Evolutionary conservation across 2,888 invertebrate genomes (phyloP).

Genomic region (Dynastes tityus): DNA sequence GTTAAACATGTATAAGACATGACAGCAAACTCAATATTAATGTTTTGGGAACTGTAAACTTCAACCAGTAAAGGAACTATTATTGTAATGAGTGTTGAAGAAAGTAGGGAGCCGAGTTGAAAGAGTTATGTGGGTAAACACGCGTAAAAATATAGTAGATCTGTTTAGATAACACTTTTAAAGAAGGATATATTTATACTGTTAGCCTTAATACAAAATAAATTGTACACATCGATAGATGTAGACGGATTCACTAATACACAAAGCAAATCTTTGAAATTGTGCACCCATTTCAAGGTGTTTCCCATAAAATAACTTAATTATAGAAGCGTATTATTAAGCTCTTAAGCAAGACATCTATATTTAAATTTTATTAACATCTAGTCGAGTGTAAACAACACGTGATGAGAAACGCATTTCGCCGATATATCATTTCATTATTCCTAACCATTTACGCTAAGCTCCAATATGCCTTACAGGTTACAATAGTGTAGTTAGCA

Average conservation of each 20-base stretch:
- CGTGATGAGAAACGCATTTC: too few species aligned
- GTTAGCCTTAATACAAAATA: not conserved
- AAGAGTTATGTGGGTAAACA: constrained; percentile 31
- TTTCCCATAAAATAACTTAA: too few species aligned
- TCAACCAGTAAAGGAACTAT: constrained; percentile 1
- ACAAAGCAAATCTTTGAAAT: too few species aligned
- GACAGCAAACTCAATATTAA: not conserved
- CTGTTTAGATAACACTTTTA: constrained; percentile 17
- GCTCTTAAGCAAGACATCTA: not conserved
- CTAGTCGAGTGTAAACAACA: too few species aligned
- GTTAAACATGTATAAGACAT: constrained; percentile 25
- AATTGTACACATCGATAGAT: too few species aligned
- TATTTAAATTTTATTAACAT: not conserved
- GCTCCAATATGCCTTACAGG: too few species aligned
- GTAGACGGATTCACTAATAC: too few species aligned
- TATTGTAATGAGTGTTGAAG: constrained; percentile 12
- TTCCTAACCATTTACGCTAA: too few species aligned
- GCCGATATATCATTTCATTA: too few species aligned
- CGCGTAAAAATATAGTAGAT: not conserved
- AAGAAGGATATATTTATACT: constrained; percentile 5
- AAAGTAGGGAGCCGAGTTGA: not conserved
- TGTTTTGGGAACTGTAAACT: constrained; percentile 17
- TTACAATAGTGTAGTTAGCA: too few species aligned
- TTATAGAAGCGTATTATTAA: too few species aligned
- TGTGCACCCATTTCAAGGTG: too few species aligned